Conservation (phyloP, 2,113 vertebrate genomes). For the Alexandromys fortis region DNA sequence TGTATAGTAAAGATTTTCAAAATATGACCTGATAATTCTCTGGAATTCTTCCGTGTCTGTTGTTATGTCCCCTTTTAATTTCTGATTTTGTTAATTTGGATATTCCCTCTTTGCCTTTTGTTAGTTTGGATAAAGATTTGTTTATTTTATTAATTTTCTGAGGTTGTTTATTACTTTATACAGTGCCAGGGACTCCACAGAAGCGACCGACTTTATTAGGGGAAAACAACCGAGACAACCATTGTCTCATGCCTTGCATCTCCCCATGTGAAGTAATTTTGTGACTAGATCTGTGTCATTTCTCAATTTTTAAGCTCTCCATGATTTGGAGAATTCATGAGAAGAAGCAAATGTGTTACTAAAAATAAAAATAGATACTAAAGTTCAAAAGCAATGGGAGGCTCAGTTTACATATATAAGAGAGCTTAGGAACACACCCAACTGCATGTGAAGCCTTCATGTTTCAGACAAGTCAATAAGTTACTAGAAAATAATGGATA, state of each 20-base stretch:
- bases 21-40: too few species aligned
- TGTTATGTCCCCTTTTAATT: too few species aligned
- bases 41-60: too few species aligned
- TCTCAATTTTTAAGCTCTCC: neutral
- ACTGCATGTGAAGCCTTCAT: neutral
- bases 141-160: neutral
- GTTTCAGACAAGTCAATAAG: neutral
- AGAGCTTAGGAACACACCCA: neutral
- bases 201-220: neutral
- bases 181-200: neutral
- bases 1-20: too few species aligned
- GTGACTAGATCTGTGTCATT: neutral
- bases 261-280: neutral
- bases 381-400: neutral
- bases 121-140: too few species aligned
- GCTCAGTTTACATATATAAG: neutral
- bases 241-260: neutral
- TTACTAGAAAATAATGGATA: neutral
- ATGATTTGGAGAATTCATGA: neutral
- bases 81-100: too few species aligned
- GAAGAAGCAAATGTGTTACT: neutral
- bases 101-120: too few species aligned
- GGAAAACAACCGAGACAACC: neutral
- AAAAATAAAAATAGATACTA: neutral
- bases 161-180: neutral